Evolutionary conservation across 2,797 vertebrate species (phyloP).

Genomic region (Melanogrammus aeglefinus): DNA sequence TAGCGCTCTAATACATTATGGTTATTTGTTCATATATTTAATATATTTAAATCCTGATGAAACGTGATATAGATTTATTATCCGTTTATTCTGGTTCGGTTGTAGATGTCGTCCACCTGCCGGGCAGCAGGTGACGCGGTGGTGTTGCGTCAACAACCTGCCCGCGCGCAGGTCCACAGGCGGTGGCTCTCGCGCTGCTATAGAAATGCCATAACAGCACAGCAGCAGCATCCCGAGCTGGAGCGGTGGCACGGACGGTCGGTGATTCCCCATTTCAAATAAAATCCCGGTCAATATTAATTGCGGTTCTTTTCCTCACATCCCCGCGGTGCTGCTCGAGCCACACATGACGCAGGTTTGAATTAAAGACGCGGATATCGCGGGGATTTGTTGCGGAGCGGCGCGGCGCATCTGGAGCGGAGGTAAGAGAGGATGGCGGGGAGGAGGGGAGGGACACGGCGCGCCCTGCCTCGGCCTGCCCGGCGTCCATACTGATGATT

Average conservation of each 20-base stretch:
- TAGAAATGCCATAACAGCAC: neutral
- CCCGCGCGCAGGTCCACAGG: neutral
- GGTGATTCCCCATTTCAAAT: too few species aligned
- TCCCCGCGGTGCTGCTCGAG: too few species aligned
- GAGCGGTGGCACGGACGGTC: too few species aligned
- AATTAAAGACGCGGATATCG: neutral
- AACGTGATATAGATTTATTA: neutral
- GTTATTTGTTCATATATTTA: neutral
- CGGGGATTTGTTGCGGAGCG: neutral
- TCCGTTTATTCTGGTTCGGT: neutral
- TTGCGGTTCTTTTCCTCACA: too few species aligned
- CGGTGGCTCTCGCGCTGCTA: too few species aligned
- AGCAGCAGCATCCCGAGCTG: neutral
- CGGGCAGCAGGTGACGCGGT: neutral
- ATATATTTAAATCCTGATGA: too few species aligned
- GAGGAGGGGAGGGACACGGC: neutral
- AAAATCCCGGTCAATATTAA: too few species aligned
- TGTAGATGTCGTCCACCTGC: neutral
- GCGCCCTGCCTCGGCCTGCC: neutral
- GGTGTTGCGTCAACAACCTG: slow-evolving; percentile 2
- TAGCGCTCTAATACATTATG: neutral
- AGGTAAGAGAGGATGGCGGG: neutral
- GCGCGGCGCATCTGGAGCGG: neutral
- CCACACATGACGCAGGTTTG: too few species aligned
- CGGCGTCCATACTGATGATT: neutral